Base-by-base conservation (phyloP, 2,888 invertebrate genomes). In the Ichneumoninae sp. region DNA sequence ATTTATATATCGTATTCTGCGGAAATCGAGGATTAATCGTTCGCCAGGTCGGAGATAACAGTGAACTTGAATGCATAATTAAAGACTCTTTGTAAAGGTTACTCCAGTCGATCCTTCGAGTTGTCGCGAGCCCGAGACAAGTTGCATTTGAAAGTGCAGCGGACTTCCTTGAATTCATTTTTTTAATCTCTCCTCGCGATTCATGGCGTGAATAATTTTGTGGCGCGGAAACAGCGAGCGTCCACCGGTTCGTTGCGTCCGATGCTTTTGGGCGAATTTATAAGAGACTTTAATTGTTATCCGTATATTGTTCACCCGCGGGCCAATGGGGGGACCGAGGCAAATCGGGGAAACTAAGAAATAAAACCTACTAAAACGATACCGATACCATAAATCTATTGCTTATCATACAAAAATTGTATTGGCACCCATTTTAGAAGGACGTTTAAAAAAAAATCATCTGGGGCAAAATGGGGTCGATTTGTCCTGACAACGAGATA, bases 41-140 rank as follows among this genome's bases (percentile, higher is more conserved):
- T 22, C 22, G 30, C 40, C 13, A 26, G n/a, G 33, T n/a, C 47
- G 44, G 6, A 8, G 36, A 65, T 50, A 73, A 57, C 54, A 73
- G 26, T 84, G 74, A 74, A 77, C 81, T 74, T 78, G 81, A 74
- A 81, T 81, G 7, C 3, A 7, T 71, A 71, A 78, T 81, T 26
- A 57, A 73, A 19, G 10, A 44, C 19, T 73, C 33, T 71, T 16
- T 47, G 26, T 8, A 52, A 71, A 78, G 60, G 66, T 81, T 69
- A 60, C 50, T 69, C 36, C 26, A 44, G 54, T 36, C 40, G 66
- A 70, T 68, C 73, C 69, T 84, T 77, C 16, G n/a, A 8, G 26
- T 16, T 10, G 26, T 8, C 40, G n/a, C 68, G 47, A 19, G 68
- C 69, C 36, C 22, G 66, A 44, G 70, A 57, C 6, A 22, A 73